phyloP scores from a whole-genome alignment of 2,797 vertebrate genomes.

The Vireo griseus region DNA sequence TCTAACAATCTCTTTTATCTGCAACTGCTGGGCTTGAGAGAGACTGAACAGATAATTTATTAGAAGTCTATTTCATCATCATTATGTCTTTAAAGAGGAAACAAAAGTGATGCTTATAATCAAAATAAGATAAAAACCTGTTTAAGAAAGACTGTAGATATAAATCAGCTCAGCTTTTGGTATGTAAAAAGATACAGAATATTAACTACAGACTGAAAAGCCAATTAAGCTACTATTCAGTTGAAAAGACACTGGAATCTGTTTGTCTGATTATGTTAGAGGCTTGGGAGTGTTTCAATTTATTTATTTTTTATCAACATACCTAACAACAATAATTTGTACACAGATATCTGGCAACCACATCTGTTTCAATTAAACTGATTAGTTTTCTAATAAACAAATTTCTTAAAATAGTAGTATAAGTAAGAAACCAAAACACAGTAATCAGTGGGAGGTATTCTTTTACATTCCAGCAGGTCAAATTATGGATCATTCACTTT shows the following conservation, averaged over 20 bases:
- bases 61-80: neutral
- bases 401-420: neutral
- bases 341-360: neutral
- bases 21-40: neutral
- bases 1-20: neutral
- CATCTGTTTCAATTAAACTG: conserved; percentile 3
- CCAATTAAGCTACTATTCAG: neutral
- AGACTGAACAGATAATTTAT: neutral
- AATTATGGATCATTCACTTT: neutral
- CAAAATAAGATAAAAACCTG: neutral
- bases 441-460: neutral
- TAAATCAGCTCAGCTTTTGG: neutral
- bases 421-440: neutral
- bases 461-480: neutral
- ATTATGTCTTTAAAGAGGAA: neutral
- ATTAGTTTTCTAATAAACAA: neutral
- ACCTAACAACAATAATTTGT: neutral
- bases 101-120: neutral
- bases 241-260: neutral
- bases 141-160: neutral
- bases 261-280: neutral
- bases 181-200: neutral
- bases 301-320: neutral
- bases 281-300: neutral
- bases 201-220: neutral